Evolutionary conservation across 2,113 vertebrate species (phyloP), one percentile per base, ranked within the genome.

Genomic region (Propithecus coquereli): DNA sequence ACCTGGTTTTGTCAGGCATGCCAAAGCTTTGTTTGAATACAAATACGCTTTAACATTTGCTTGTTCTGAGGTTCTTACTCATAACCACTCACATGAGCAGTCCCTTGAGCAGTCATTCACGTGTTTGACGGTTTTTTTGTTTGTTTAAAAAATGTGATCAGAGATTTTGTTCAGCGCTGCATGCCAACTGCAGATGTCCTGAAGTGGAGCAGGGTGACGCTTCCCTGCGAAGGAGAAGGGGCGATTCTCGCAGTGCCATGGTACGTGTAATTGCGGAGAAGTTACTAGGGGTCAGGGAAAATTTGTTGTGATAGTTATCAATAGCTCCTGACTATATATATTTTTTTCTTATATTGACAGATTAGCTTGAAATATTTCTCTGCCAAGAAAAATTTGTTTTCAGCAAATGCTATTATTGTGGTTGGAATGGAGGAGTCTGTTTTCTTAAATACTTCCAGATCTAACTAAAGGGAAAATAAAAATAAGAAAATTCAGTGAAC

Each of bases 391-490:
- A 63, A 80, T 4, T 73, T 85, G 59, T 82, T 95, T 96, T 86
- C 63, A 87, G 79, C 40, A 81, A 92, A 80, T 47, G 20, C 12
- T 90, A 52, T 81, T 87, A 45, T 30, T 77, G 14, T 92, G 54
- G 45, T 50, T 93, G 43, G 54, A 80, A 90, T 16, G 18, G 18
- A 93, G 45, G 54, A 30, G 27, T 23, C 81, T 79, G 40, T 59
- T 87, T 92, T 91, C 77, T 90, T 91, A 96, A 94, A 85, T 79
- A 45, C 82, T 85, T 97, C 92, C 45, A 82, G 59, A 85, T 37
- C 13, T 61, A 94, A 94, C 45, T 50, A 71, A 94, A 92, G 88
- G 32, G 43, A 57, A 65, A 80, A 80, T 43, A 76, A 94, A 87
- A 84, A 47, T 18, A 83, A 77, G 89, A 88, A 65, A 87, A 90